Percentiles rank a stretch among this genome's conserved stretches.
Conservation (phyloP, 2,113 vertebrate species). For the Oreochromis spilurus region DNA sequence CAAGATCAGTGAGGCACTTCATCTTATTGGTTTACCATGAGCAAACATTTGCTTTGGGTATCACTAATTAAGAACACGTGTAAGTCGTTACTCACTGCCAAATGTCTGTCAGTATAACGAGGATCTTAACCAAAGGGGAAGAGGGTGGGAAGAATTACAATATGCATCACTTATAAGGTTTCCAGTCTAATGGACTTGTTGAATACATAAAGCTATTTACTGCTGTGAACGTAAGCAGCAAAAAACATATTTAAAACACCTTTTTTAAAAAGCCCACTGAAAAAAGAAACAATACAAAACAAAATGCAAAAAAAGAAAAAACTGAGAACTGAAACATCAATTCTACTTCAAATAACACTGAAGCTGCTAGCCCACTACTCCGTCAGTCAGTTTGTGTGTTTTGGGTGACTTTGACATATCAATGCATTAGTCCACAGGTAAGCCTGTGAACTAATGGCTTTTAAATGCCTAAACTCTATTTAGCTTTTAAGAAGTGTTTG, state of each 20-base stretch:
- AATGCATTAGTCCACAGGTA: not conserved
- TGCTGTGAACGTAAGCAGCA: not conserved
- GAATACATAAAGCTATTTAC: not conserved
- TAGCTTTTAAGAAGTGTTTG: not conserved
- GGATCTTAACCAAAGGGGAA: not conserved
- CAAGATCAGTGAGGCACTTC: not conserved
- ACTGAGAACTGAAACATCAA: not conserved
- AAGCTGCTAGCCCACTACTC: not conserved
- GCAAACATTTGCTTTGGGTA: not conserved
- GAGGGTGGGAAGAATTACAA: not conserved
- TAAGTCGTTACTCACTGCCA: not conserved
- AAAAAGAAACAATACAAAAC: not conserved
- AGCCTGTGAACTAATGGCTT: not conserved
- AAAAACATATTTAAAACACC: not conserved
- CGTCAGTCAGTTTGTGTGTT: not conserved
- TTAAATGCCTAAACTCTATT: not conserved
- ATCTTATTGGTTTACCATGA: not conserved
- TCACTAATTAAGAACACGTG: not conserved
- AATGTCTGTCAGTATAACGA: not conserved
- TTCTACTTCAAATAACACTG: not conserved
- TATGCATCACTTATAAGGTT: not conserved
- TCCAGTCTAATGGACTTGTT: not conserved
- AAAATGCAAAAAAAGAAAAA: not conserved
- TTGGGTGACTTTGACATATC: not conserved
- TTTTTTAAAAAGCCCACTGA: not conserved